A percentile compares a stretch with the other conserved stretches of the same genome.
Evolutionary conservation across 2,113 vertebrate genomes (phyloP).

Genomic region (Bubalus kerabau): DNA sequence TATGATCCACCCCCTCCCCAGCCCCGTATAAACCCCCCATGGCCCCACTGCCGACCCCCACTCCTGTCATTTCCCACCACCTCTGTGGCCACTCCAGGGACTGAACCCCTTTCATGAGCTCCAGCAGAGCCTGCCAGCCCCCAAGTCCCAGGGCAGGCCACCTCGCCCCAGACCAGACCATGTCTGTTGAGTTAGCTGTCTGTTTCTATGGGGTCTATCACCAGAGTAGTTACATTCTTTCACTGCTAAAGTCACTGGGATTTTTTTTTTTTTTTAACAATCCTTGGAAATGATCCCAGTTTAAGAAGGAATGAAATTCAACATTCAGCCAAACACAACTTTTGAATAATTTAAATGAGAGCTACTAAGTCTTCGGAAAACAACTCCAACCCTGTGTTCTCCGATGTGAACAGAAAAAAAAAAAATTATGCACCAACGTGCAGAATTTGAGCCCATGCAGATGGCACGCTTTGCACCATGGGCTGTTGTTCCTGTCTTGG

Average conservation of each 20-base stretch:
- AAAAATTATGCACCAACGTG: neutral
- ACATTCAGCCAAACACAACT: constrained; percentile 40
- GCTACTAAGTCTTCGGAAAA: constrained; percentile 39
- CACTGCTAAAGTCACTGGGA: constrained; percentile 23
- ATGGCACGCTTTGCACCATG: neutral
- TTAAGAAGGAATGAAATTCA: constrained; percentile 30
- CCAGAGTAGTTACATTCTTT: constrained; percentile 26
- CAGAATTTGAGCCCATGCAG: neutral
- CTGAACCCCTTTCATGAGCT: neutral
- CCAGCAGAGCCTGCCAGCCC: neutral
- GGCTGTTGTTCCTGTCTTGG: neutral
- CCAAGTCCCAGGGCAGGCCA: neutral
- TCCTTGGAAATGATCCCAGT: constrained; percentile 46
- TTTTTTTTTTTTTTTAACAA: constrained; percentile 14
- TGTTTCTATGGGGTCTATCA: neutral
- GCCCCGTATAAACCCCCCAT: neutral
- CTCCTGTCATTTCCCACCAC: accelerated
- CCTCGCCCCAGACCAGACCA: neutral
- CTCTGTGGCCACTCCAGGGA: neutral
- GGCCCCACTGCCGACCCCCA: accelerated
- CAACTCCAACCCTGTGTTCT: constrained; percentile 37
- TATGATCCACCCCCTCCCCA: neutral
- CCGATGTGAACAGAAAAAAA: constrained; percentile 27
- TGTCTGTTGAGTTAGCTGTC: neutral
- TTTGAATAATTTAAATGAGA: constrained; percentile 63